Base-by-base conservation (phyloP, 2,113 vertebrate species). In the Chauna torquata region DNA sequence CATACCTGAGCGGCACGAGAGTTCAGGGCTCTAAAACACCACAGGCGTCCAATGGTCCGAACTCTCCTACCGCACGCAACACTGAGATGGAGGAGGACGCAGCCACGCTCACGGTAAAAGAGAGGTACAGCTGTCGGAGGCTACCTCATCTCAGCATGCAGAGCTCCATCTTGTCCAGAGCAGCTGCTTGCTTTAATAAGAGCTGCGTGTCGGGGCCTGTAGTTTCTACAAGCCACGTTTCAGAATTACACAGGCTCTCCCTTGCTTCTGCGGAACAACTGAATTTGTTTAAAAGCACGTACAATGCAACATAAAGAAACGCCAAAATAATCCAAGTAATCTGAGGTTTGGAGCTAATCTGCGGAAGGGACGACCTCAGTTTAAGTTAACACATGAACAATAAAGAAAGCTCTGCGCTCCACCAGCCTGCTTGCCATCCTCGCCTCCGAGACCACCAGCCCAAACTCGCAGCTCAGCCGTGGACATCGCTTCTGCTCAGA, bases 371-470 rank as follows among this genome's bases (percentile, higher is more conserved):
- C 3, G 22, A 10, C 0, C 64, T 28, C 49, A 9, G 36, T 0
- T 2, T 0, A 9, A 62, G 23, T 8, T 11, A 75, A 12, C 52
- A 44, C 27, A 11, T 7, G 28, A 74, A 40, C 27, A 32, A 14
- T 19, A 64, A 17, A 16, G 36, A 42, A 3, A 27, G 20, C 61
- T 18, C 44, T 0, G 2, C 2, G 40, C 44, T 62, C 70, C 68
- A 28, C 1, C 70, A 25, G 44, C 44, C 8, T 17, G 10, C 38
- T 7, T 45, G n/a, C 59, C 36, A 16, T n/a, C 1, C 10, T 11
- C 1, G 0, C 12, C 38, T 82, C 38, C n/a, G 45, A 55, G n/a
- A 10, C 20, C 20, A 0, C 1, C 9, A 23, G 9, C 5, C 10
- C 34, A 15, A 2, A 1, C 79, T 50, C 44, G 1, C 11, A 10